Base-by-base conservation (phyloP, 2,797 vertebrate genomes). In the Buceros bicornis region DNA sequence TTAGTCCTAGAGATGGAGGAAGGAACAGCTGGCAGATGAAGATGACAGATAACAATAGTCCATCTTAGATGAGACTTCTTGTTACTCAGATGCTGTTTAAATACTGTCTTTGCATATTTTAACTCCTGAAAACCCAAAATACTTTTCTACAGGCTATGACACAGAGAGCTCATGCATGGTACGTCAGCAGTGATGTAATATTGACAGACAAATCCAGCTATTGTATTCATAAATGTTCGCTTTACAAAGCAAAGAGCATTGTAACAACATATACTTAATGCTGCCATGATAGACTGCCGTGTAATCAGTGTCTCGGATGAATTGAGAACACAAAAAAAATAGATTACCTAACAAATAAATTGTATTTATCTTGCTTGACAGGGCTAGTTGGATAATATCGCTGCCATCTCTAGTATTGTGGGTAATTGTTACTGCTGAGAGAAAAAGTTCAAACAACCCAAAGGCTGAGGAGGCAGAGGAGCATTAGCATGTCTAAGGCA, bases 331-430 rank as follows among this genome's bases (percentile, higher is more conserved):
- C 90, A 97, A 97, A 97, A 95, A 82, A 95, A 96, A 87, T 35
- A 95, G 96, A 96, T 97, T 95, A 97, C 89, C 81, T 77, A 87
- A 92, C 65, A 90, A 87, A 91, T 91, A 22, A 92, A 95, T 92
- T 89, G 93, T 91, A 58, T 97, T 97, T 97, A 6, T 91, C 89
- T 82, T 95, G 70, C 96, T 76, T 90, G 86, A 79, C 54, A 24
- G 95, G 77, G 56, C 86, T 86, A 12, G 92, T 40, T 88, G 47
- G 4, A 1, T 20, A 13, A 65, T 94, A 91, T 37, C 14, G 6
- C 82, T 66, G 80, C 62, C 73, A 60, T 89, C 19, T 74, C 60
- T 37, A 70, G 3, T 18, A 51, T 31, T 65, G 58, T 2, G 22
- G 89, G 71, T 60, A 8, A 16, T 61, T 71, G 84, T 11, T 82